These are phyloP conservation scores for Tachystola acroxantha DNA, from an alignment of 2,888 invertebrate genomes.

Conservation along the genomic window DNA sequence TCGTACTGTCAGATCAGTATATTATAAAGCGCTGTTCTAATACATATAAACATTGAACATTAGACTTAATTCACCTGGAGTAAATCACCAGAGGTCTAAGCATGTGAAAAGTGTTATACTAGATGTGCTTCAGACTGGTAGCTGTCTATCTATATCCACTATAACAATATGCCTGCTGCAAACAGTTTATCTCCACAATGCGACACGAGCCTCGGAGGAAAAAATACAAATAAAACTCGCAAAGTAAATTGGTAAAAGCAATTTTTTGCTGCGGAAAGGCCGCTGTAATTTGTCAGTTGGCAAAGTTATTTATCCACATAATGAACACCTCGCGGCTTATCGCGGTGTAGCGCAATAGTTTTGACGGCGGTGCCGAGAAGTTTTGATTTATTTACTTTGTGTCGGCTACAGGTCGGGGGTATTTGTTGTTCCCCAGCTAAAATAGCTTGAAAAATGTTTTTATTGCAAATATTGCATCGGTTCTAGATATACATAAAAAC, in stretches of 20 bases:
- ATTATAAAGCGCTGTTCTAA: no score
- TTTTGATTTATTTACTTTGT: constrained; percentile 57
- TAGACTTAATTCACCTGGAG: no score
- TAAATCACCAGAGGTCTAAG: no score
- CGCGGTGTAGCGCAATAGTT: constrained; percentile 38
- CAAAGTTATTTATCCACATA: constrained; percentile 56
- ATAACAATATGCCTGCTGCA: no score
- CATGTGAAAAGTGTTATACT: no score
- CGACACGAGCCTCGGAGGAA: constrained; percentile 8
- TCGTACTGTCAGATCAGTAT: no score
- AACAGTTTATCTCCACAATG: constrained; percentile 6
- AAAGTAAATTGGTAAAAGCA: constrained; percentile 10
- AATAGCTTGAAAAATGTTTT: not conserved
- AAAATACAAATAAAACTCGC: constrained; percentile 9
- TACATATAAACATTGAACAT: no score
- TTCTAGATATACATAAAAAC: not conserved
- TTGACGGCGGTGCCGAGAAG: constrained; percentile 36
- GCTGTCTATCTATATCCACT: no score
- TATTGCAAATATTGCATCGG: not conserved
- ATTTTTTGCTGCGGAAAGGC: constrained; percentile 9
- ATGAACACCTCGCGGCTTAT: constrained; percentile 54
- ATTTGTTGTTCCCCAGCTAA: constrained; percentile 5
- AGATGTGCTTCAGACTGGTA: no score
- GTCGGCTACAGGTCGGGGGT: constrained; percentile 22
- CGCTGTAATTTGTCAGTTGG: constrained; percentile 37